Conservation (phyloP, 2,888 invertebrate species). For the Drosophila meridionalis region DNA sequence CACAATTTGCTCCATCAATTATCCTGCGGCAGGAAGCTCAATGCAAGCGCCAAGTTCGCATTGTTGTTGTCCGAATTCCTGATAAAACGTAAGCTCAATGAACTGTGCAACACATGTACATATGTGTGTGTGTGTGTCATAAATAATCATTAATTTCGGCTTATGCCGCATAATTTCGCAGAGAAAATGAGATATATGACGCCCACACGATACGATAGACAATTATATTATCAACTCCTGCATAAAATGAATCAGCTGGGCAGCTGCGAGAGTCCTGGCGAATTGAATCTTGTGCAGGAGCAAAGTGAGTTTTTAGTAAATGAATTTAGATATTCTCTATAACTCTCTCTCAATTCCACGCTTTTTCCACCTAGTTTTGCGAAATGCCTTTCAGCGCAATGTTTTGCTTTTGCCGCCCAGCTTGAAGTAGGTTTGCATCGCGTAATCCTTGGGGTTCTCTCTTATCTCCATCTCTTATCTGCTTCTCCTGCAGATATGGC, state of each 20-base stretch:
- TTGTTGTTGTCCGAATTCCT: constrained; percentile 74
- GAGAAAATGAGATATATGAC: constrained; percentile 78
- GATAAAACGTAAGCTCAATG: constrained; percentile 81
- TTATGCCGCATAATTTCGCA: constrained; percentile 18
- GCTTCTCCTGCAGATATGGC: constrained; percentile 41
- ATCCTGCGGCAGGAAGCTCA: constrained; percentile 56
- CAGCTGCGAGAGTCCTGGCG: neutral
- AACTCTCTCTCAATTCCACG: neutral
- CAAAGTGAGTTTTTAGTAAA: constrained; percentile 47
- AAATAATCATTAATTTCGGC: constrained; percentile 47
- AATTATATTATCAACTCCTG: constrained; percentile 72
- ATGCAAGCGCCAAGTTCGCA: constrained; percentile 73
- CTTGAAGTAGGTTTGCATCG: constrained; percentile 39
- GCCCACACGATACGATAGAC: constrained; percentile 75
- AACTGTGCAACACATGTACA: constrained; percentile 39
- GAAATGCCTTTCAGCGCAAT: constrained; percentile 72
- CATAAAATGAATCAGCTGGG: constrained; percentile 60
- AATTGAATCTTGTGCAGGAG: constrained; percentile 24
- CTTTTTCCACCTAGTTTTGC: constrained; percentile 62
- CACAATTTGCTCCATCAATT: constrained; percentile 64
- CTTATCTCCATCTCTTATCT: neutral
- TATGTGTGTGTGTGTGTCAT: constrained; percentile 19
- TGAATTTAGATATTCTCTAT: neutral
- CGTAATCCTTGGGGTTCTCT: too few species aligned
- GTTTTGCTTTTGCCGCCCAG: constrained; percentile 62